phyloP scores from a whole-genome alignment of 2,888 invertebrate genomes.

The Ophioninae sp. region DNA sequence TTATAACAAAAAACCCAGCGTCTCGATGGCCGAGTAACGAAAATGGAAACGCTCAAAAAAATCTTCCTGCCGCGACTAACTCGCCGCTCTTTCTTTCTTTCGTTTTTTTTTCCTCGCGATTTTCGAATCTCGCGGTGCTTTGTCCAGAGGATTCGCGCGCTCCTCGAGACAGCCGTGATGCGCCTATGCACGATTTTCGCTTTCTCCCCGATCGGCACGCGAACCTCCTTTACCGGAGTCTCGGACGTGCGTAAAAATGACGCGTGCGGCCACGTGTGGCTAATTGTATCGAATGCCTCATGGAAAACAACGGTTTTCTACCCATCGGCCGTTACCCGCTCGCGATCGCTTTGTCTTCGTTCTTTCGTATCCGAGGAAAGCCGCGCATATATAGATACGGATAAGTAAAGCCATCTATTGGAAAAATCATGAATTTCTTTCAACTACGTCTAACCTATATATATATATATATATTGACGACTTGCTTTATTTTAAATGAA shows the following conservation, averaged over 20 bases:
- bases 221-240: neutral
- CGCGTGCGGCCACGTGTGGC: neutral
- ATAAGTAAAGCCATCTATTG: no score
- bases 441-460: no score
- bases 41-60: no score
- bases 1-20: no score
- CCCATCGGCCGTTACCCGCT: neutral
- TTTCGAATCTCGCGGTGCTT: neutral
- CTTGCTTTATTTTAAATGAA: no score
- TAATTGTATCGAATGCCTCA: neutral
- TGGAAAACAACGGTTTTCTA: neutral
- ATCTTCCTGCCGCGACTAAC: no score
- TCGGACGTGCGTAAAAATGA: neutral
- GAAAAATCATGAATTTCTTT: no score
- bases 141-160: neutral
- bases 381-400: neutral
- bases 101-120: no score
- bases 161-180: neutral
- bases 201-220: neutral
- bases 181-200: neutral
- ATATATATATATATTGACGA: no score
- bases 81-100: no score
- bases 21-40: no score
- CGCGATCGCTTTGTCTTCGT: neutral
- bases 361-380: neutral